Percentiles rank a stretch among this genome's conserved stretches.
Conservation (phyloP, 2,113 vertebrate species). For the Aspiorhynchus laticeps region DNA sequence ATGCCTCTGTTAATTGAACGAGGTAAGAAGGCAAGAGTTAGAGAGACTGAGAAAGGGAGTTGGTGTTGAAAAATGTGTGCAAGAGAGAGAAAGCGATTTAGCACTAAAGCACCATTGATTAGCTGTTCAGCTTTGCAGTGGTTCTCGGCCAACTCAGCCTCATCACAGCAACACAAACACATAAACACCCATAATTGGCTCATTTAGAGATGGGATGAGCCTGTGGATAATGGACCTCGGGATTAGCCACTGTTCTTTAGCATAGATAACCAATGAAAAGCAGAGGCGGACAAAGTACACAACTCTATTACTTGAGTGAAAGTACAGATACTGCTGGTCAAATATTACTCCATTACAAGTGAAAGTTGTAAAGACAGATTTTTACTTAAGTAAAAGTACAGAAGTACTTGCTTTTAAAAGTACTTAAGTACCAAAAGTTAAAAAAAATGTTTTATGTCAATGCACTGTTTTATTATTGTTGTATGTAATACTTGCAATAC, state of each 20-base stretch:
- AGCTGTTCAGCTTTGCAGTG: slow-evolving; percentile 70
- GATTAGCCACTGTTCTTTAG: slow-evolving; percentile 32
- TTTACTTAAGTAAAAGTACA: no score
- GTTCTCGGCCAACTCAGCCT: slow-evolving; percentile 72
- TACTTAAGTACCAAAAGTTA: no score
- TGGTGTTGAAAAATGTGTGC: slow-evolving; percentile 35
- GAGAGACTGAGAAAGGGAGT: slow-evolving; percentile 48
- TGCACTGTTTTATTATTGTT: no score
- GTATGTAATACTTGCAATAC: no score
- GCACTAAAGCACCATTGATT: slow-evolving; percentile 74
- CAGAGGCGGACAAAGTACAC: no score
- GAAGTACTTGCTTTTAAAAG: no score
- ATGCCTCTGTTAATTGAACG: slow-evolving; percentile 75
- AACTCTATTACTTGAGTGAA: no score
- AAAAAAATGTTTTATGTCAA: no score
- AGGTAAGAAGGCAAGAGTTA: slow-evolving; percentile 36
- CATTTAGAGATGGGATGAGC: slow-evolving; percentile 65
- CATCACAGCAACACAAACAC: slow-evolving; percentile 72
- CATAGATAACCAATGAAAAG: slow-evolving; percentile 60
- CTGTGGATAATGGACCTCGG: slow-evolving; percentile 46
- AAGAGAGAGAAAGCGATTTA: slow-evolving; percentile 42
- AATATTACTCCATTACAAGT: no score
- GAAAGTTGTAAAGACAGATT: no score
- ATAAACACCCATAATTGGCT: slow-evolving; percentile 80
- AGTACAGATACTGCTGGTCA: no score